Conservation (phyloP, 2,888 invertebrate species). For the Globia sparganii region DNA sequence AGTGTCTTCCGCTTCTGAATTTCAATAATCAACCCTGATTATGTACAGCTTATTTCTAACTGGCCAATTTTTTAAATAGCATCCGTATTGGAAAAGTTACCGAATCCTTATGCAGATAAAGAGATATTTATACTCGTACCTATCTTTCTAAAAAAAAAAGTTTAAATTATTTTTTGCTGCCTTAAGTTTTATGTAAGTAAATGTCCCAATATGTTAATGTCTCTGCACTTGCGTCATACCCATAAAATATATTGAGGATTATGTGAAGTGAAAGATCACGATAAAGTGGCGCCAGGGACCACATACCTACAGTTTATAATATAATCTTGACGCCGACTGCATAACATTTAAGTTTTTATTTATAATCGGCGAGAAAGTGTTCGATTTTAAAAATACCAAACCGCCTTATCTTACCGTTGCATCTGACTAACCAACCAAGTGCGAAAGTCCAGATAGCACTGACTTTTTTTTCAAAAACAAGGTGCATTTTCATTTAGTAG, state of each 20-base stretch:
- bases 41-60: not conserved
- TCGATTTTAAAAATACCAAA: constrained; percentile 41
- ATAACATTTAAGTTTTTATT: constrained; percentile 47
- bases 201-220: constrained; percentile 10
- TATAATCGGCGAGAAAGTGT: constrained; percentile 61
- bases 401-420: constrained; percentile 30
- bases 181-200: not conserved
- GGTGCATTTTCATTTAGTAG: constrained; percentile 23
- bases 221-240: constrained; percentile 30
- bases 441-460: not conserved
- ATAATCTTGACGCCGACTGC: constrained; percentile 29
- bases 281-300: constrained; percentile 42
- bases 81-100: not conserved
- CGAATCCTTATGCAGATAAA: too few species aligned
- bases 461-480: not conserved
- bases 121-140: not conserved
- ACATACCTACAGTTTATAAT: constrained; percentile 14
- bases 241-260: constrained; percentile 28
- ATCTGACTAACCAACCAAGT: constrained; percentile 26
- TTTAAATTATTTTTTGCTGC: not conserved
- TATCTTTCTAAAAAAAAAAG: not conserved
- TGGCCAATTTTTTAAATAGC: not conserved
- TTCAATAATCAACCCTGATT: not conserved
- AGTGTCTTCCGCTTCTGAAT: not conserved
- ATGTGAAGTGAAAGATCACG: constrained; percentile 54